Evolutionary conservation across 2,888 invertebrate species (phyloP), one percentile per base, ranked within the genome.

Genomic region (Cephus pulcher): DNA sequence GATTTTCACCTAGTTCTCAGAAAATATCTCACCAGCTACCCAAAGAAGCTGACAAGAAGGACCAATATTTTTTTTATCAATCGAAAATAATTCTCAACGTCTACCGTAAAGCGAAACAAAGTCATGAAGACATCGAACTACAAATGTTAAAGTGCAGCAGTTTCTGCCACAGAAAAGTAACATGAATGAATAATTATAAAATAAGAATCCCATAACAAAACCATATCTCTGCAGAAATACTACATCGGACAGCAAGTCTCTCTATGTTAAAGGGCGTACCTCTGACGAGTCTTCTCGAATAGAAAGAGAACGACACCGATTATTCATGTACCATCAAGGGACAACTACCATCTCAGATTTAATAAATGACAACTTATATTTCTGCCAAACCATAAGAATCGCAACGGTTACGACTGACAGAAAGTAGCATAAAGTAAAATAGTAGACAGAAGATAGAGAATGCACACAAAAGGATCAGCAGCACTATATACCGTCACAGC

Each of bases 1-100:
- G 88, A 88, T 88, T 88, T 88, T 87, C 56, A 56, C 56, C 9
- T 23, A 23, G 23, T 56, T 56, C 9, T 56, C 56, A 23, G 23
- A 23, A 9, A 56, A 23, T 56, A 56, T 56, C 56, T 56, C 23
- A 56, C 56, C 56, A 56, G 23, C 23, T 56, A 56, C 23, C 56
- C 23, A 23, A 56, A 9, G 23, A 56, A 56, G 56, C 9, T 56
- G 56, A 23, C 1, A 23, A 23, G 4, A 4, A 40, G 23, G 23
- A 56, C 56, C 9, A 23, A 56, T 0, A 23, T 56, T 56, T 6
- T 23, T 56, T 2, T 9, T 23, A 23, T 56, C 23, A 56, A 56
- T 1, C 56, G 23, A 56, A 56, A 56, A 9, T 56, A 56, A 23
- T 23, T 2, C 23, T 15, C 30, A 71, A 71, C 32, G 71, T 34